A percentile compares a stretch with the other conserved stretches of the same genome.
phyloP scores from a whole-genome alignment of 2,113 vertebrate genomes.

The Steatornis caripensis region DNA sequence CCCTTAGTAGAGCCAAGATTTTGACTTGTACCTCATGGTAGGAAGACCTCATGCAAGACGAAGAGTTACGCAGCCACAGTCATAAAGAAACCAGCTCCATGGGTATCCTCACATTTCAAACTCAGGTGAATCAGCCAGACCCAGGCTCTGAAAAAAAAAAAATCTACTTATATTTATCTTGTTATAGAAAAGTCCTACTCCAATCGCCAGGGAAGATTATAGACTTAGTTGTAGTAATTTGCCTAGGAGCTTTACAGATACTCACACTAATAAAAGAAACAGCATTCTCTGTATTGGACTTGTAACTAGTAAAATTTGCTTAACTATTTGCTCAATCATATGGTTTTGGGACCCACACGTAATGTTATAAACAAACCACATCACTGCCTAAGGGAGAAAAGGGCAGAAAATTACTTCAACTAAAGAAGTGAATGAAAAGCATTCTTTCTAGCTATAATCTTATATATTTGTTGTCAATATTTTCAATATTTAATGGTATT shows the following conservation, averaged over 20 bases:
- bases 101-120: not conserved
- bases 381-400: not conserved
- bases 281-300: not conserved
- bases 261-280: not conserved
- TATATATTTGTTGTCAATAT: constrained; percentile 3
- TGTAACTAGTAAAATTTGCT: not conserved
- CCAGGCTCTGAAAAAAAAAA: not conserved
- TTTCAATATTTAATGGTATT: constrained; percentile 10
- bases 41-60: not conserved
- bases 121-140: not conserved
- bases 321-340: not conserved
- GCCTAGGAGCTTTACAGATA: not conserved
- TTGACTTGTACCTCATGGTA: not conserved
- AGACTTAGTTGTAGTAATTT: not conserved
- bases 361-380: not conserved
- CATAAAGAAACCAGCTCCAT: not conserved
- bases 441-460: not conserved
- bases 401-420: not conserved
- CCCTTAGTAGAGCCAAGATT: not conserved
- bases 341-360: not conserved
- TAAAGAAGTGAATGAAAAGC: not conserved
- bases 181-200: not conserved
- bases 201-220: not conserved
- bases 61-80: not conserved
- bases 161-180: not conserved